Percentiles rank a stretch among this genome's conserved stretches.
Evolutionary conservation across 2,113 vertebrate genomes (phyloP).

Genomic region (Ascaphus truei): DNA sequence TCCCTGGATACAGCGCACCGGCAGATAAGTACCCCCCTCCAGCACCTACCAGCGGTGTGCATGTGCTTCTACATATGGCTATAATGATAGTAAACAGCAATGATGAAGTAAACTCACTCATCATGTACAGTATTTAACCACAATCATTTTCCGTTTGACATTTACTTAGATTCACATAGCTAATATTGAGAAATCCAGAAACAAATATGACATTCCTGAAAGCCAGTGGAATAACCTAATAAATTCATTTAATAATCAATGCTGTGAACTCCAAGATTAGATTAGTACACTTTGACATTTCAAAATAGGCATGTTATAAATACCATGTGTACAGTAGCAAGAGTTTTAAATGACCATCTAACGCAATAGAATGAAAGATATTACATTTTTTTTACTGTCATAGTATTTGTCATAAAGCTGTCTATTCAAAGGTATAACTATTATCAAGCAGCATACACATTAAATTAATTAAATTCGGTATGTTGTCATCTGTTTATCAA

Average conservation of each 20-base stretch:
- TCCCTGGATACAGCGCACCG: too few relatives aligned
- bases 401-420: too few relatives aligned
- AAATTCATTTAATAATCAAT: background rate
- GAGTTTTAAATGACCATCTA: background rate
- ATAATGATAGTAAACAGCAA: background rate
- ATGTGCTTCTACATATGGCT: background rate
- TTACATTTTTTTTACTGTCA: too few relatives aligned
- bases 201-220: background rate
- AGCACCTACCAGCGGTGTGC: too few relatives aligned
- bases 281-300: conserved; percentile 8
- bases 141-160: background rate
- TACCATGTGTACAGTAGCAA: background rate
- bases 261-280: background rate
- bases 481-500: too few relatives aligned
- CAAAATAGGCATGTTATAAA: background rate
- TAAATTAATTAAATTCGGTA: too few relatives aligned
- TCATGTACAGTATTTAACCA: background rate
- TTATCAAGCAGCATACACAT: too few relatives aligned
- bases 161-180: background rate
- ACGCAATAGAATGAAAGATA: too few relatives aligned
- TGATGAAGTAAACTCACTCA: background rate
- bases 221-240: background rate
- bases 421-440: too few relatives aligned
- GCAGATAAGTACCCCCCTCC: too few relatives aligned
- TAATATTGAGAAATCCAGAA: background rate